Conservation (phyloP, 2,888 invertebrate species). For the Tetramorium bicarinatum region DNA sequence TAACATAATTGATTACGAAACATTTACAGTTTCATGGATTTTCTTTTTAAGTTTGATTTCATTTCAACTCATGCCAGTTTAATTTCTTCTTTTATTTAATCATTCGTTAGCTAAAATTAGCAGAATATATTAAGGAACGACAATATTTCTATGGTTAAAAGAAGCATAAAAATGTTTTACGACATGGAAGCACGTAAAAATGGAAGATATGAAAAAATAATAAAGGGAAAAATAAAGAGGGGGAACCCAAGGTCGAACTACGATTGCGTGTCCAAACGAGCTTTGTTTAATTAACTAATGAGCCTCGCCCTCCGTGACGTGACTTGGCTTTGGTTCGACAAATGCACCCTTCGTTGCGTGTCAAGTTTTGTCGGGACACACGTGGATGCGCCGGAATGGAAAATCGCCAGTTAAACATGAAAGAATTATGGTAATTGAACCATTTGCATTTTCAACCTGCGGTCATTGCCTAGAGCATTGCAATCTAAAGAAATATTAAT, state of each 20-base stretch:
- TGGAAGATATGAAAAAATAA: constrained; percentile 2
- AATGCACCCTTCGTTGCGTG: constrained; percentile 62
- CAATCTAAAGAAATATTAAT: not conserved
- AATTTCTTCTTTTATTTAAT: not conserved
- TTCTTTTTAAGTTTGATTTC: not conserved
- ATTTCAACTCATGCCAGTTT: not conserved
- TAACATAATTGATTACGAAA: not conserved
- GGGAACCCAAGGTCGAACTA: constrained; percentile 51
- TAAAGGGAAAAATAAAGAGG: constrained; percentile 21
- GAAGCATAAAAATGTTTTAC: not conserved
- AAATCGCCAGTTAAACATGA: constrained; percentile 49
- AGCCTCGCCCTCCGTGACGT: constrained; percentile 76
- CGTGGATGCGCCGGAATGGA: constrained; percentile 48
- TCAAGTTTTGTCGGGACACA: constrained; percentile 20
- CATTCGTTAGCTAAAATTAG: not conserved
- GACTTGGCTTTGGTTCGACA: constrained; percentile 59
- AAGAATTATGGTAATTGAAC: constrained; percentile 44
- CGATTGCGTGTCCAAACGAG: constrained; percentile 67
- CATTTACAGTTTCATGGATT: not conserved
- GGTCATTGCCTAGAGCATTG: not conserved
- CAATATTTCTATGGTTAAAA: not conserved
- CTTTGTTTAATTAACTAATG: constrained; percentile 81
- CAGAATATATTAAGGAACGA: too few relatives aligned
- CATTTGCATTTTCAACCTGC: constrained; percentile 13
- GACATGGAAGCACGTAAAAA: constrained; percentile 1